Base-by-base conservation (phyloP, 2,797 vertebrate species). In the Florisuga fusca region DNA sequence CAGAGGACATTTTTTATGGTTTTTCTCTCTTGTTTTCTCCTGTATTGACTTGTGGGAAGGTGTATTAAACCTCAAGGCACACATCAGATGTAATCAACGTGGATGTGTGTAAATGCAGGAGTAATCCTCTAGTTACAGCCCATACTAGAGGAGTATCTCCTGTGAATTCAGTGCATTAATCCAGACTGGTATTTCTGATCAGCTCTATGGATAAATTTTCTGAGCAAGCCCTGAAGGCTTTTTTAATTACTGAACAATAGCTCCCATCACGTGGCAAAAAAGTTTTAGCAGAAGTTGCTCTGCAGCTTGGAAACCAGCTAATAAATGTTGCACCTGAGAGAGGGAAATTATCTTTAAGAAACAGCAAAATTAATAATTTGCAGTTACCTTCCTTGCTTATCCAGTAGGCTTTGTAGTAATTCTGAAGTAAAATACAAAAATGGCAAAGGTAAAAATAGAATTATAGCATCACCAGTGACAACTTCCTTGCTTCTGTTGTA, bases 1-100 rank as follows among this genome's bases (percentile, higher is more conserved):
- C 80, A 58, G 63, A 43, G 21, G 51, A 22, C 1, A 6, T 2
- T 4, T 53, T 17, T 54, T 41, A 41, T 41, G 15, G 36, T 41
- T 51, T 34, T 79, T n/a, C 29, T 73, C 36, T 29, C 38, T 63
- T 58, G 23, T n/a, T 82, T 85, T 74, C 19, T 78, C 38, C 29
- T 46, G 31, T 41, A 15, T 34, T 59, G 75, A 55, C n/a, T 43
- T 46, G 36, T 46, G 71, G 34, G 61, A 45, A 36, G 51, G 15
- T 26, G 3, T 21, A 12, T 33, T 55, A 54, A 54, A 73, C 46
- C 34, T 58, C 75, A 12, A 4, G 34, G 46, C 18, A 41, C 77
- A 36, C 36, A 14, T 29, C 36, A 7, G 15, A 3, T 41, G 41
- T 41, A 6, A 0, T 20, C 50, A 26, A 1, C 9, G 53, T 17